phyloP scores from a whole-genome alignment of 1,140 invertebrate species.

The Telenomus remus region DNA sequence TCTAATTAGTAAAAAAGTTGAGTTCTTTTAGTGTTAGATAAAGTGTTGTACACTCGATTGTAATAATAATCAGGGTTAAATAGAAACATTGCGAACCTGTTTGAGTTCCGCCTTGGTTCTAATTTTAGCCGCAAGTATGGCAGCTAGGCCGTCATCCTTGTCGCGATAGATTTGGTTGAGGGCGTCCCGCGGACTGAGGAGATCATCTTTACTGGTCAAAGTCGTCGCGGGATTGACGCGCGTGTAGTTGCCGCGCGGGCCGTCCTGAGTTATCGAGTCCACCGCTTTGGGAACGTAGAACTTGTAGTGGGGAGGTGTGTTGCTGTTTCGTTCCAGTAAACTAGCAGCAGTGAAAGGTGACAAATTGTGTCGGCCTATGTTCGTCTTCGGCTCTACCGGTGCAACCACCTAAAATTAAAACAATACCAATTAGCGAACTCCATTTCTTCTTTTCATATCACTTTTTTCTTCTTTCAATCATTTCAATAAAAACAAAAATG shows the following conservation, averaged over 20 bases:
- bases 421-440: background rate
- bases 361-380: constrained; percentile 76
- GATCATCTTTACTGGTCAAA: constrained; percentile 66
- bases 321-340: constrained; percentile 74
- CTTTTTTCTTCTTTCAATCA: no score
- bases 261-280: constrained; percentile 76
- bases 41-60: no score
- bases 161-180: constrained; percentile 71
- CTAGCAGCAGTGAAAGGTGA: constrained; percentile 77
- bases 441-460: no score
- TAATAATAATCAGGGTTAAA: no score
- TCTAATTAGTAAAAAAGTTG: no score
- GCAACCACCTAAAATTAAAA: constrained; percentile 68
- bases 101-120: constrained; percentile 89
- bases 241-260: constrained; percentile 65
- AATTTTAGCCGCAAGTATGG: constrained; percentile 82
- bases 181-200: constrained; percentile 61
- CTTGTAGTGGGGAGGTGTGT: constrained; percentile 77
- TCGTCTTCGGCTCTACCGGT: constrained; percentile 76
- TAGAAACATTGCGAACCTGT: constrained; percentile 72
- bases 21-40: no score
- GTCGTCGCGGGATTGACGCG: constrained; percentile 68
- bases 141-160: constrained; percentile 76
- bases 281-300: constrained; percentile 82
- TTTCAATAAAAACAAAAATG: no score